phyloP scores from a whole-genome alignment of 2,113 vertebrate genomes.

The Bostrychus sinensis region DNA sequence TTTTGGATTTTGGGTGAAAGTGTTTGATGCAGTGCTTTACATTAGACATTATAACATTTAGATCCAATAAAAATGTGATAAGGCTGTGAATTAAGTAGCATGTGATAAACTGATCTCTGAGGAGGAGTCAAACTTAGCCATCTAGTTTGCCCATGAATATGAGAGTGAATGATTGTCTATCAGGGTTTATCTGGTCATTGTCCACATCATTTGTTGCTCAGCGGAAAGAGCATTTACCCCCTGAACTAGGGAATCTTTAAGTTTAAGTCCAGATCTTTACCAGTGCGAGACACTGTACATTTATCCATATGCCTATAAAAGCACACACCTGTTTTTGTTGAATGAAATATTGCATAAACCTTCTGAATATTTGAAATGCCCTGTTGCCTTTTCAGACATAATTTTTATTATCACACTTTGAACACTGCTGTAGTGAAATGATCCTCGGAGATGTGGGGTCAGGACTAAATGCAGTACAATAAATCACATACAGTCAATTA shows the following conservation, averaged over 20 bases:
- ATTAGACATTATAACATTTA: background rate
- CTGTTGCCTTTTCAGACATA: background rate
- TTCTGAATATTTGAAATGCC: background rate
- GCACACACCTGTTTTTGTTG: background rate
- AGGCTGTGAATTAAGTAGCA: background rate
- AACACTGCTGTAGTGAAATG: background rate
- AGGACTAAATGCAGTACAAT: slow-evolving; percentile 31
- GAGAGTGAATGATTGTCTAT: no score
- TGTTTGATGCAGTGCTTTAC: background rate
- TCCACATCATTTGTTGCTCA: no score
- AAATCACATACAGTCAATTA: slow-evolving; percentile 30
- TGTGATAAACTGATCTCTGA: background rate
- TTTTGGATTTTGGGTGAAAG: background rate
- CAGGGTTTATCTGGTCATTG: no score
- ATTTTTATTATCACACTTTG: background rate
- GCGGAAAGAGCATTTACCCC: no score
- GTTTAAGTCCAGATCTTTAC: no score
- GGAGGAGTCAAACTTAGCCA: no score
- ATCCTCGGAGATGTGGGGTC: slow-evolving; percentile 15
- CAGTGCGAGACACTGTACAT: no score
- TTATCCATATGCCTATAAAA: no score
- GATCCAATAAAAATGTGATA: background rate
- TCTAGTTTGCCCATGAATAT: no score
- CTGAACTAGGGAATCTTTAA: no score
- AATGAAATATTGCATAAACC: background rate